Conservation (phyloP, 2,797 vertebrate genomes). For the Poecilia wingei region DNA sequence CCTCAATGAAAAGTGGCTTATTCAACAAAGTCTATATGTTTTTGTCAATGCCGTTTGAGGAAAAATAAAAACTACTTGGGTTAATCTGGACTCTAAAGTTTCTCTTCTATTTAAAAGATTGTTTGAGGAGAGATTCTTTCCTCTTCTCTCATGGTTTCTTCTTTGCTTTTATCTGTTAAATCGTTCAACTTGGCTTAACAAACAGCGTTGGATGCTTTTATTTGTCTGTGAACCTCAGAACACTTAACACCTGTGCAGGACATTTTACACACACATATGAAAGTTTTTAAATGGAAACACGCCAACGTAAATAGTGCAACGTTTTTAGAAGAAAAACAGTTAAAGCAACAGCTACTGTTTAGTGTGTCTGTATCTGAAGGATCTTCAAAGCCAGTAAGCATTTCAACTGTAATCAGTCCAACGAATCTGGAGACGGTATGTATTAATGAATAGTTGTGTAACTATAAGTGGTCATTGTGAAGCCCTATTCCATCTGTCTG, state of each 20-base stretch:
- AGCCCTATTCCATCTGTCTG: not conserved
- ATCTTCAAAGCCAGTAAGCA: not conserved
- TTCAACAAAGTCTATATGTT: not conserved
- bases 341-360: not conserved
- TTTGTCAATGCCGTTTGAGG: not conserved
- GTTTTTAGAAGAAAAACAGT: not conserved
- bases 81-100: slow-evolving; percentile 12
- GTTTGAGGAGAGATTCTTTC: not conserved
- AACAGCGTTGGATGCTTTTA: slow-evolving; percentile 26
- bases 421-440: not conserved
- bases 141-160: slow-evolving; percentile 12
- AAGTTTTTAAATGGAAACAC: slow-evolving; percentile 46
- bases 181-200: slow-evolving; percentile 4
- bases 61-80: not conserved
- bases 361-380: not conserved
- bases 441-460: not conserved
- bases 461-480: not conserved
- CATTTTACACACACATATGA: slow-evolving; percentile 65
- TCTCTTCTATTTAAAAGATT: slow-evolving; percentile 15
- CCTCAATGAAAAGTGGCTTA: not conserved
- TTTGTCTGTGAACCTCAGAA: slow-evolving; percentile 51
- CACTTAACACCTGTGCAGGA: slow-evolving; percentile 69
- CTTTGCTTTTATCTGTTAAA: slow-evolving; percentile 6
- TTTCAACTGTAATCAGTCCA: not conserved
- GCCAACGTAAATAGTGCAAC: not conserved